Base-by-base conservation (phyloP, 2,113 vertebrate species). In the Syngnathoides biaculeatus region DNA sequence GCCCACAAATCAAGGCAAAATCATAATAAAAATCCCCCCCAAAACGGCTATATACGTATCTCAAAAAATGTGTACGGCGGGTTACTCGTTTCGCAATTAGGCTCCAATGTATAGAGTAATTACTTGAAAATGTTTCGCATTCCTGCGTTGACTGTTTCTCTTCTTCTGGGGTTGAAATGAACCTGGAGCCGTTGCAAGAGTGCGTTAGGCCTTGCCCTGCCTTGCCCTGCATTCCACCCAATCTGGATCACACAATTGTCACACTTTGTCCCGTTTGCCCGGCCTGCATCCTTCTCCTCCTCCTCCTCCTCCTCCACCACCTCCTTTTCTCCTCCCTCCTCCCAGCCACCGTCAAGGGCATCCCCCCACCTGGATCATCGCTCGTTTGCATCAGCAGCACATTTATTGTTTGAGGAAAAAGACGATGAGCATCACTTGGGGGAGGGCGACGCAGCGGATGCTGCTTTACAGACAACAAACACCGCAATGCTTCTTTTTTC, bases 341-440 rank as follows among this genome's bases (percentile, higher is more conserved):
- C 64, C 64, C 55, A 58, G 12, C 20, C 26, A 30, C 52, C 80
- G 68, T 86, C 84, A 89, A 89, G 87, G 87, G 79, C 87, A 87
- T 77, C 79, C 55, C 62, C 53, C 43, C 13, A 19, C 24, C 35
- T 14, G 26, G 12, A 42, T 42, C 40, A 43, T 15, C 24, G 39
- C 7, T 39, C 10, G 12, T 62, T 62, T 43, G 24, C 26, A 30
- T 43, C 60, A 15, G 17, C 39, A 8, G 20, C 39, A 62, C 13
- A 62, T 43, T 22, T 24, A 24, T 62, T 22, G 38, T 62, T 8
- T 12, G 1, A 12, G 26, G 50, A 52, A 43, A 62, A 24, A 24
- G n/a, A 43, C 8, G 30, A 43, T 26, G 13, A 22, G 39, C n/a
- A 24, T 42, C n/a, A 35, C 15, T 24, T 17, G 10, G 35, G 20